phyloP scores from a whole-genome alignment of 2,888 invertebrate genomes.

The Xestia rhomboidea region DNA sequence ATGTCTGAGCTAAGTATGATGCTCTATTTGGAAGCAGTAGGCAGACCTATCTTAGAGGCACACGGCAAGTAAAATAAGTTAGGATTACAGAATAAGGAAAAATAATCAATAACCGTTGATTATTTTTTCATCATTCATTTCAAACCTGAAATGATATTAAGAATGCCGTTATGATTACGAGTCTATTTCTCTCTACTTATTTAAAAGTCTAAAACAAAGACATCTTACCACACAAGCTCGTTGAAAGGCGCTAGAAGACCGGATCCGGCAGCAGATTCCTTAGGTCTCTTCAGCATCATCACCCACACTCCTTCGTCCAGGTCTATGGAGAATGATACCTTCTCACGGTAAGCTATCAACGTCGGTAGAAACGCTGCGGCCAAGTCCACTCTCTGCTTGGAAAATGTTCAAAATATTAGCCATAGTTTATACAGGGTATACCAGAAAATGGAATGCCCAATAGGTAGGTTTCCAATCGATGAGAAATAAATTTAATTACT shows the following conservation, averaged over 20 bases:
- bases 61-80: neutral
- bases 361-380: slow-evolving; percentile 95
- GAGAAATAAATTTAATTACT: neutral
- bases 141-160: too few species aligned
- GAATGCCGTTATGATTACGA: neutral
- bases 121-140: too few species aligned
- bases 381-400: slow-evolving; percentile 93
- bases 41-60: neutral
- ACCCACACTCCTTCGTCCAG: slow-evolving; percentile 95
- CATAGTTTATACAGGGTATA: neutral
- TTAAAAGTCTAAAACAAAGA: neutral
- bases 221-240: slow-evolving; percentile 91
- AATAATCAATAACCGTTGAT: too few species aligned
- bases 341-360: slow-evolving; percentile 89
- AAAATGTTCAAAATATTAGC: neutral
- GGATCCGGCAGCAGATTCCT: slow-evolving; percentile 95
- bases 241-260: slow-evolving; percentile 96
- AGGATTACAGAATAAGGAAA: neutral
- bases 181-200: too few species aligned
- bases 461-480: neutral
- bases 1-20: neutral
- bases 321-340: slow-evolving; percentile 90
- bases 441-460: neutral
- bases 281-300: slow-evolving; percentile 95
- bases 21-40: neutral